Evolutionary conservation across 2,888 invertebrate genomes (phyloP), one percentile per base, ranked within the genome.

Genomic region (Penaeus monodon): DNA sequence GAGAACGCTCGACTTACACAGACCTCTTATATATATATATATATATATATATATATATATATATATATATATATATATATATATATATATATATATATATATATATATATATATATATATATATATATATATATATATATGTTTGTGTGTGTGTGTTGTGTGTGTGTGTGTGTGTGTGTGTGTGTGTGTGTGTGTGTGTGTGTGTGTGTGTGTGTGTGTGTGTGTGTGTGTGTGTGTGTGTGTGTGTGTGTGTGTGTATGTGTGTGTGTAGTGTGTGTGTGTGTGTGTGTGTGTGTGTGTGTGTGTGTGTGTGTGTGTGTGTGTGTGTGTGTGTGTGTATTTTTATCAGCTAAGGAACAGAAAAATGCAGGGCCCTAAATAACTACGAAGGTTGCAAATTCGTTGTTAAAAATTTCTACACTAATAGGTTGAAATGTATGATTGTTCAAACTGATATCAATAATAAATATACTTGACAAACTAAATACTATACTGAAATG

Each of bases 41-140:
- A 76, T 29, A 76, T 29, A 76, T 12, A 29, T 68, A 68, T 14
- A 49, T 14, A 14, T 49, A 49, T 49, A 49, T 14, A 14, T 49
- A 49, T 14, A 12, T 14, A 49, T 14, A 49, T 2, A 49, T 14
- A 49, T 2, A 68, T 20, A 68, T 20, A 68, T 20, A 22, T 20
- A 66, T 68, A 68, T 20, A 20, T 20, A 68, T 20, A 68, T 29
- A 76, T 29, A 76, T 29, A 74, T 33, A 74, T 74, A 74, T 74
- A 74, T 74, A 74, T 74, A 74, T 74, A 74, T 74, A 74, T 74
- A 38, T 29, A 74, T 29, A 74, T 29, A 74, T 29, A 74, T 74
- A 74, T 74, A 74, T 74, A 74, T 74, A 74, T 74, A 74, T 29
- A 74, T 74, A 74, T 74, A 74, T 74, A 29, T 74, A 74, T 74